Conservation (phyloP, 2,113 vertebrate species). For the Galbula dea region DNA sequence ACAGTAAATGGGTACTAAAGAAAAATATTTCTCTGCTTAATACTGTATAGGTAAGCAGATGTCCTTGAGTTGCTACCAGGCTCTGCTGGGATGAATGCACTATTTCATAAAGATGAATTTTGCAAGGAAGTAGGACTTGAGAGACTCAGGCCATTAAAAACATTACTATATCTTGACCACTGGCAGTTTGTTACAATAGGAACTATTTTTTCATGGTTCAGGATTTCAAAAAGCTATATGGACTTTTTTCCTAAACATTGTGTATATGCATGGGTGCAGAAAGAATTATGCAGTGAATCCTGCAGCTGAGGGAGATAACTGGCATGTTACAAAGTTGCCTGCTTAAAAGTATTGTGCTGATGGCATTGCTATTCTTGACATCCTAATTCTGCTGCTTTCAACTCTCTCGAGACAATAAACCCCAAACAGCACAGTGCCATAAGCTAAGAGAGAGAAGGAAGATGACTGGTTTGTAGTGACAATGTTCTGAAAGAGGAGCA, state of each 20-base stretch:
- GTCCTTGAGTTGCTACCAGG: slow-evolving; percentile 48
- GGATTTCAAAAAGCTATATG: slow-evolving; percentile 5
- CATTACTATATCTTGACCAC: slow-evolving; percentile 13
- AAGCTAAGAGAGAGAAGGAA: background rate
- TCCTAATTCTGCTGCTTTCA: background rate
- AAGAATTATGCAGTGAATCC: slow-evolving; percentile 17
- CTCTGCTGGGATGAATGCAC: slow-evolving; percentile 1
- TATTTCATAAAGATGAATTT: slow-evolving; percentile 58
- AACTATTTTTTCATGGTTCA: background rate
- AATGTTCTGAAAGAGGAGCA: background rate
- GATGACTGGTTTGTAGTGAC: background rate
- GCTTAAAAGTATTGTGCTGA: background rate
- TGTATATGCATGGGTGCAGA: background rate
- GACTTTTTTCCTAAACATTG: slow-evolving; percentile 31
- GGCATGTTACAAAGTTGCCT: background rate
- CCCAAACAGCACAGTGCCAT: background rate
- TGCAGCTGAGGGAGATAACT: background rate
- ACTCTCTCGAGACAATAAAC: background rate
- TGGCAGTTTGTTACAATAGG: slow-evolving; percentile 17
- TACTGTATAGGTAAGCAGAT: slow-evolving; percentile 48
- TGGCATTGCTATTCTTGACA: background rate
- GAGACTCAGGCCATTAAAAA: slow-evolving; percentile 46
- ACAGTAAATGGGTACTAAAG: slow-evolving; percentile 27
- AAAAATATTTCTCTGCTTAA: slow-evolving; percentile 54
- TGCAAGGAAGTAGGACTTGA: slow-evolving; percentile 4